A percentile compares a stretch with the other conserved stretches of the same genome.
These are phyloP conservation scores for Lasaia peninsularis DNA, from an alignment of 1,140 invertebrate genomes.

Conservation along the genomic window DNA sequence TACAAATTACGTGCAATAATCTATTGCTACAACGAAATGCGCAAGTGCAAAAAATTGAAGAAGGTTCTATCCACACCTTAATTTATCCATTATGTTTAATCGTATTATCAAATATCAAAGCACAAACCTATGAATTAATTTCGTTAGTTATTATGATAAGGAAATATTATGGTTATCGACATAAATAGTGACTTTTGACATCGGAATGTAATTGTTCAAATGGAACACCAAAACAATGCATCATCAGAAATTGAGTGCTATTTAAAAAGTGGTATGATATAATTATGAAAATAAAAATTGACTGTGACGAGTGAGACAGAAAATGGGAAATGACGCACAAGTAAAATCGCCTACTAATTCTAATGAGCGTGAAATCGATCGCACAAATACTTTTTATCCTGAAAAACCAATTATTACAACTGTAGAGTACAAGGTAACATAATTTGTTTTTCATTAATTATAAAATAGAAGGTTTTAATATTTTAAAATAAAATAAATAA, in stretches of 20 bases:
- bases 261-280: neutral
- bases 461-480: neutral
- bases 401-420: constrained; percentile 46
- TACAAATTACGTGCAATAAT: neutral
- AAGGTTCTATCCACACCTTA: constrained; percentile 54
- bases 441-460: neutral
- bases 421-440: constrained; percentile 60
- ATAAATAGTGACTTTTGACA: neutral
- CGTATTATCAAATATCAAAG: constrained; percentile 31
- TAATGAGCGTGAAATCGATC: constrained; percentile 40
- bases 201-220: neutral
- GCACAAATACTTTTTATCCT: constrained; percentile 47
- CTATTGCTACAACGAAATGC: constrained; percentile 36
- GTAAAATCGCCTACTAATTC: constrained; percentile 55
- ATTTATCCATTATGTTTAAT: constrained; percentile 36
- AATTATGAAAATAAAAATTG: constrained; percentile 31
- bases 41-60: constrained; percentile 70
- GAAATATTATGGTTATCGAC: neutral
- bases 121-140: constrained; percentile 21
- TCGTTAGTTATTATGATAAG: neutral
- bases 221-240: constrained; percentile 9
- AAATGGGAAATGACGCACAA: constrained; percentile 74
- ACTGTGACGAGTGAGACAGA: constrained; percentile 37
- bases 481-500: neutral
- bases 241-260: neutral